Base-by-base conservation (phyloP, 64 coral and sea anemone genomes). In the Pocillopora verrucosa region DNA sequence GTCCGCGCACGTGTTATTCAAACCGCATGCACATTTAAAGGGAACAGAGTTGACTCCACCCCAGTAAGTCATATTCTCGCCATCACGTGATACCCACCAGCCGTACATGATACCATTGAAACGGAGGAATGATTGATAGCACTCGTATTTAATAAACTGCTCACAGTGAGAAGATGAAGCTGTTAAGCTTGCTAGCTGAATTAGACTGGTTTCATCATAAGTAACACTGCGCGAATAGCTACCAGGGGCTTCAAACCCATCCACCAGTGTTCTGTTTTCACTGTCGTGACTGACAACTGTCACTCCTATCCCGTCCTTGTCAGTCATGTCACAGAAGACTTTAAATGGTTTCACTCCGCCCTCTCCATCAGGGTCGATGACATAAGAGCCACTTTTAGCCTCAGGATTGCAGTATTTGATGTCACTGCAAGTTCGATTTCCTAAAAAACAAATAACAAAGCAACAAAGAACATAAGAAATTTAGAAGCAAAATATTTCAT, bases 301-400 rank as follows among this genome's bases (percentile, higher is more conserved):
- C 19, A 91, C 58, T 4, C 89, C 89, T 10, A 84, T 30, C 30
- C 30, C 30, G 30, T 0, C 80, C 62, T 82, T 90, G 89, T 82
- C 89, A 70, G 62, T 75, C 89, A 90, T 90, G 89, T 90, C 78
- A 82, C 89, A 90, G 65, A 72, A 83, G 34, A 90, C 89, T 2
- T 15, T 74, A 63, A 90, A 83, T 36, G 77, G n/a, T 60, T 58
- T 10, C 16, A 17, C 9, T 6, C 88, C 88, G 36, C 45, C 76
- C 60, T 17, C n/a, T 24, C 78, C 67, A 64, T 60, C 25, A 7
- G 89, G 89, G 12, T 73, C 38, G 62, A 90, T 90, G 3, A 36
- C 26, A 38, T 73, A 91, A 62, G 75, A 17, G 4, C 86, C 91
- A 72, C 76, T 88, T 80, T 24, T 26, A 10, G 19, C 30, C 16